Conservation (phyloP, 92 coral and sea anemone genomes). For the Meandrina meandrites region DNA sequence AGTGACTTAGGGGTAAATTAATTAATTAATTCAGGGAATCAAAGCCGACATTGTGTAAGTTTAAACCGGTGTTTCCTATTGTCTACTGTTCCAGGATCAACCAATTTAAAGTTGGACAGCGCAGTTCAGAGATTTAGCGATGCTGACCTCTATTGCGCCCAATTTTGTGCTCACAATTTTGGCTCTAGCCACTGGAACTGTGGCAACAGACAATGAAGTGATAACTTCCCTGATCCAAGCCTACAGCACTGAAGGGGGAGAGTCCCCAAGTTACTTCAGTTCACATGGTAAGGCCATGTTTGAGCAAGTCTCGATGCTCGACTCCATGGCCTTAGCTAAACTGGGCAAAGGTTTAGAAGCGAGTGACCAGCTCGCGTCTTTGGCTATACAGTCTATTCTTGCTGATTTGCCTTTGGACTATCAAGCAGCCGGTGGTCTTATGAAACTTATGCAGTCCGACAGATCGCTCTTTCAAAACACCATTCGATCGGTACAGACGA, state of each 20-base stretch:
- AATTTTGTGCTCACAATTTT: slow-evolving; percentile 6
- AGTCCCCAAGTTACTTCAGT: slow-evolving; percentile 32
- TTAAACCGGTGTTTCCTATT: no score
- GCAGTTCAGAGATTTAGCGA: not conserved
- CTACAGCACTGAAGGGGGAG: slow-evolving; percentile 14
- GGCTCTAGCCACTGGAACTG: not conserved
- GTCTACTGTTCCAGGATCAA: not conserved
- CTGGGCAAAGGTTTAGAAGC: slow-evolving; percentile 32
- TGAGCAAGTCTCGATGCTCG: slow-evolving; percentile 58
- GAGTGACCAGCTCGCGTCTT: slow-evolving; percentile 22
- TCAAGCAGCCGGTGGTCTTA: slow-evolving; percentile 49
- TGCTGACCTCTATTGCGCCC: not conserved
- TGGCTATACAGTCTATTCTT: slow-evolving; percentile 17
- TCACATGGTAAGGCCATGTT: slow-evolving; percentile 43
- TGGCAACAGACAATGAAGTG: slow-evolving; percentile 23
- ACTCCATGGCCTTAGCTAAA: slow-evolving; percentile 59
- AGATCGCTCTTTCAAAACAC: slow-evolving; percentile 49
- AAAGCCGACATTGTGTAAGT: no score
- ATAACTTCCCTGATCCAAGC: slow-evolving; percentile 13
- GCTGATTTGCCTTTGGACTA: slow-evolving; percentile 42
- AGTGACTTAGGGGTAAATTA: no score
- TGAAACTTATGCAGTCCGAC: slow-evolving; percentile 44
- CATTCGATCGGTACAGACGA: slow-evolving; percentile 37
- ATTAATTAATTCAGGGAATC: no score
- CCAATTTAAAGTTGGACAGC: not conserved